Evolutionary conservation across 1,140 invertebrate species (phyloP).

Genomic region (Lineus longissimus): DNA sequence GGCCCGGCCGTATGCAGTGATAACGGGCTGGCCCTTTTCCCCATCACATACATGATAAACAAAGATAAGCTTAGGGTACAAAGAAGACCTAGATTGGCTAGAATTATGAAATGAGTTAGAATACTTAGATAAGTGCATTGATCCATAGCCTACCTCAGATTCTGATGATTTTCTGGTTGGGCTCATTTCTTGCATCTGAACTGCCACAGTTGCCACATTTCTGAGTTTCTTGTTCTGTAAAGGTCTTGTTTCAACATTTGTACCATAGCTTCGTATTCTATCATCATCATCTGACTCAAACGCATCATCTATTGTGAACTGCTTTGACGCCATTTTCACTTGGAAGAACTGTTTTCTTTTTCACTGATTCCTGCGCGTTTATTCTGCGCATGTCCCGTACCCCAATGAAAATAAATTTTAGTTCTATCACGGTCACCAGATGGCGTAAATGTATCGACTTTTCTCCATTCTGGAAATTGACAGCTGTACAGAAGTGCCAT

Average conservation of each 20-base stretch:
- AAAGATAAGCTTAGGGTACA: no score
- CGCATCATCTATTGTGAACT: constrained; percentile 76
- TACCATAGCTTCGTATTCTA: constrained; percentile 71
- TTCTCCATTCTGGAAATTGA: no score
- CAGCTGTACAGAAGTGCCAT: no score
- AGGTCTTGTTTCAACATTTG: constrained; percentile 62
- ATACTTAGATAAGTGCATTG: background rate
- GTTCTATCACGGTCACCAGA: no score
- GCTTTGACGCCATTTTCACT: constrained; percentile 45
- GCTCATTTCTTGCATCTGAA: constrained; percentile 2
- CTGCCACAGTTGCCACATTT: background rate
- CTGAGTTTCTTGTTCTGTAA: constrained; percentile 31
- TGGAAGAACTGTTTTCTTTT: background rate
- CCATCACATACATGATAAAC: no score
- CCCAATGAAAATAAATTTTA: no score
- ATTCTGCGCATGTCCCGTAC: no score
- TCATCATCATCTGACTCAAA: constrained; percentile 78
- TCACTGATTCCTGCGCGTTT: no score
- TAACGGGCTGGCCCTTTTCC: no score
- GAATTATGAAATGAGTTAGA: background rate
- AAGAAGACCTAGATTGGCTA: no score
- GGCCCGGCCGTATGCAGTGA: no score
- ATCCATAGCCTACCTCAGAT: background rate
- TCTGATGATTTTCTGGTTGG: background rate
- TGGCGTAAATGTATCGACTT: no score